phyloP scores from a whole-genome alignment of 2,888 invertebrate genomes.

The Trisateles emortualis region DNA sequence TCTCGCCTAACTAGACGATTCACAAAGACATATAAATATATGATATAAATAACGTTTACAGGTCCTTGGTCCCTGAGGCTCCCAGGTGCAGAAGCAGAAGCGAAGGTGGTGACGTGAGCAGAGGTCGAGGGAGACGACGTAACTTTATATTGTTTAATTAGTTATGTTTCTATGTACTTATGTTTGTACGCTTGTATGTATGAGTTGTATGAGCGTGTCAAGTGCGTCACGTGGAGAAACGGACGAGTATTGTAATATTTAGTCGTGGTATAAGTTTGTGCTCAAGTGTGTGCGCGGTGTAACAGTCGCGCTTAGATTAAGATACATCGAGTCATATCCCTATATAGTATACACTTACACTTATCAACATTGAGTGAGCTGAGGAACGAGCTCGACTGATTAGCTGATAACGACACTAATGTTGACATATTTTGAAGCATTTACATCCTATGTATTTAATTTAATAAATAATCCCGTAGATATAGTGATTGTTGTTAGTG shows the following conservation, averaged over 20 bases:
- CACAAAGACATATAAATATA: too few species aligned
- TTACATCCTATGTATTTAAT: constrained; percentile 43
- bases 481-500: constrained; percentile 35
- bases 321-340: constrained; percentile 53
- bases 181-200: too few species aligned
- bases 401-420: constrained; percentile 49
- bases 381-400: constrained; percentile 50
- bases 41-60: too few species aligned
- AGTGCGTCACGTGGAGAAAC: constrained; percentile 1
- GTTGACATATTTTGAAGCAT: constrained; percentile 48
- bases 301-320: constrained; percentile 34
- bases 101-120: too few species aligned
- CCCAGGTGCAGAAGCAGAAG: too few species aligned
- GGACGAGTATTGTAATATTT: background rate
- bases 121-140: too few species aligned
- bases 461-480: constrained; percentile 27
- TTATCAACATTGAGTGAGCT: constrained; percentile 12
- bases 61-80: too few species aligned
- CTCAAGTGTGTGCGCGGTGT: constrained; percentile 56
- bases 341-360: constrained; percentile 38
- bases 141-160: too few species aligned
- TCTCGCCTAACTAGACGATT: too few species aligned
- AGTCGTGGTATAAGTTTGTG: constrained; percentile 24
- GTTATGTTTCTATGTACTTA: too few species aligned
- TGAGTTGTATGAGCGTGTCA: background rate